Conservation (phyloP, 2,113 vertebrate genomes). For the Pholis gunnellus region DNA sequence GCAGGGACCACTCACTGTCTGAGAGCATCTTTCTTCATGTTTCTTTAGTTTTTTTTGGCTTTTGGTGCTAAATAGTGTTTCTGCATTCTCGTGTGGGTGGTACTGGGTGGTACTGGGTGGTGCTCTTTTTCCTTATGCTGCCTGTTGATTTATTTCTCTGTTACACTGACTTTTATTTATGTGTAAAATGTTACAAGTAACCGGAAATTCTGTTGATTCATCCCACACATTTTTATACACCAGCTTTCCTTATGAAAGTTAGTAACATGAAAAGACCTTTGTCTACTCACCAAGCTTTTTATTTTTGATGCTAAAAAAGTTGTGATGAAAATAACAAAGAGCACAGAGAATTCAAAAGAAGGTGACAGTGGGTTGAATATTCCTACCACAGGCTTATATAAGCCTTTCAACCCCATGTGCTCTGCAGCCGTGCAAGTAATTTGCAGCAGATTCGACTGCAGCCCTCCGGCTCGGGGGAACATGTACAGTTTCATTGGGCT, state of each 20-base stretch:
- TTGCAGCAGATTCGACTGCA: conserved; percentile 67
- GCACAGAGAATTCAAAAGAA: conserved; percentile 57
- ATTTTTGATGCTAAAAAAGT: conserved; percentile 49
- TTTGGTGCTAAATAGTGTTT: background rate
- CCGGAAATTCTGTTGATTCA: background rate
- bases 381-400: conserved; percentile 77
- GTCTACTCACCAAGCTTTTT: background rate
- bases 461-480: conserved; percentile 56
- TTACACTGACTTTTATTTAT: background rate
- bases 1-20: background rate
- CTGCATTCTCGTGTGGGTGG: background rate
- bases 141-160: background rate
- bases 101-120: background rate
- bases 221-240: background rate
- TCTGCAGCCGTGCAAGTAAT: conserved; percentile 77
- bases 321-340: conserved; percentile 47
- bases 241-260: background rate
- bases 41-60: background rate
- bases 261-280: background rate
- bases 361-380: conserved; percentile 69
- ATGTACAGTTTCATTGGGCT: conserved; percentile 61
- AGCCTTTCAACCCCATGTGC: conserved; percentile 74
- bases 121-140: background rate
- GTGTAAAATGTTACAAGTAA: conserved; percentile 6
- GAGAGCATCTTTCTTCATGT: background rate